Evolutionary conservation across 2,113 vertebrate genomes (phyloP), one percentile per base, ranked within the genome.

Genomic region (Lepisosteus osseus): DNA sequence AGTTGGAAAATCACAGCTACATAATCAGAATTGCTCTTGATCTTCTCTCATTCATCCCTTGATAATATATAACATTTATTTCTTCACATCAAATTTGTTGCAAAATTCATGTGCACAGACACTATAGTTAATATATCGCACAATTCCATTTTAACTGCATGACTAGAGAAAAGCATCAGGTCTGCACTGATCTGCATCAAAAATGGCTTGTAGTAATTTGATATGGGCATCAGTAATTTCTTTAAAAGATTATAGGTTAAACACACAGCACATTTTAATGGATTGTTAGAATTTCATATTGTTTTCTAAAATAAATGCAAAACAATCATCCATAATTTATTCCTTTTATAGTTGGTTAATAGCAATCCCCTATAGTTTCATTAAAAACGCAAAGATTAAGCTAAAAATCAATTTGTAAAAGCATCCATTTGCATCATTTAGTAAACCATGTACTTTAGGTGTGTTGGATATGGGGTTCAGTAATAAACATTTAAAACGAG

Each of bases 331-430:
- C 79, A 79, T 87, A 85, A 85, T 84, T 77, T 78, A 77, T 81
- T 69, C 81, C 77, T 83, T 84, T 84, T 84, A 82, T 82, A 81
- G 72, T 79, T 67, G 73, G 70, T 68, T 78, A 54, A 61, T 77
- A 77, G 69, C 79, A 77, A 86, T 84, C 86, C 84, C 74, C 80
- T 77, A 72, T 73, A 77, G 80, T 84, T 87, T 88, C 73, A 88
- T 81, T 85, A 82, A 80, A 82, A 73, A 79, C 71, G 73, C 74
- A 85, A 75, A 80, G 79, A 87, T 84, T 74, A 83, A 15, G 73
- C 59, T 69, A 64, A 70, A 77, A 80, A 85, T 81, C 72, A 67
- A 80, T 87, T 86, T 82, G 75, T 83, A 74, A 79, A 79, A 80
- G 76, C 79, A 75, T 72, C 72, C 72, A 78, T 84, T 82, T 72